Conservation (phyloP, 2,113 vertebrate species). For the Machaerirhynchus nigripectus region DNA sequence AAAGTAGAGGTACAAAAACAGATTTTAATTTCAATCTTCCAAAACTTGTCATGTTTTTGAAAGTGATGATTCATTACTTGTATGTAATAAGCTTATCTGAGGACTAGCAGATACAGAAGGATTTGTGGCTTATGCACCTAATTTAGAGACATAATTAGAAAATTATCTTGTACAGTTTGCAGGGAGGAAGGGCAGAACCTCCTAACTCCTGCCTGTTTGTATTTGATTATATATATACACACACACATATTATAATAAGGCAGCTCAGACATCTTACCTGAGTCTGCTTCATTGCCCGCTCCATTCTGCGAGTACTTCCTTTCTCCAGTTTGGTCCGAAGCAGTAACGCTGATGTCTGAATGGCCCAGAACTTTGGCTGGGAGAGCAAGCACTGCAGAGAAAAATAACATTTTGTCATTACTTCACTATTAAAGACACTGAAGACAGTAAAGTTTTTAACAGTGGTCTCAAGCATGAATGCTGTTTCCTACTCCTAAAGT, state of each 20-base stretch:
- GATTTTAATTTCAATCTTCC: not conserved
- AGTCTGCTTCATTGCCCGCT: slow-evolving; percentile 93
- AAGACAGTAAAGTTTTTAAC: not conserved
- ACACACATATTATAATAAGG: not conserved
- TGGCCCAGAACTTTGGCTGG: slow-evolving; percentile 92
- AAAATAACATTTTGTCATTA: not conserved
- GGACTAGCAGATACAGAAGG: not conserved
- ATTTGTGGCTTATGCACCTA: not conserved
- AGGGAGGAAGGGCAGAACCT: not conserved
- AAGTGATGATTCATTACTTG: not conserved
- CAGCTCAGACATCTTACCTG: slow-evolving; percentile 77
- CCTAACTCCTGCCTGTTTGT: not conserved
- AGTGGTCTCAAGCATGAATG: not conserved
- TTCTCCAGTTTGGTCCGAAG: slow-evolving; percentile 89
- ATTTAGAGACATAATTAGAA: not conserved
- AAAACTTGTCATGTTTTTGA: not conserved
- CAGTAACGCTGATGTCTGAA: slow-evolving; percentile 87
- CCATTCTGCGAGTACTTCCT: slow-evolving; percentile 84
- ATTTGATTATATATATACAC: not conserved
- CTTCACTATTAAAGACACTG: not conserved
- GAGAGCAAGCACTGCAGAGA: slow-evolving; percentile 84
- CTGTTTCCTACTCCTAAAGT: not conserved
- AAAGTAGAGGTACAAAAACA: not conserved
- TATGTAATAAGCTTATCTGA: not conserved
- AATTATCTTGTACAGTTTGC: not conserved